Base-by-base conservation (phyloP, 1,140 invertebrate species). In the Drosophila ananassae region DNA sequence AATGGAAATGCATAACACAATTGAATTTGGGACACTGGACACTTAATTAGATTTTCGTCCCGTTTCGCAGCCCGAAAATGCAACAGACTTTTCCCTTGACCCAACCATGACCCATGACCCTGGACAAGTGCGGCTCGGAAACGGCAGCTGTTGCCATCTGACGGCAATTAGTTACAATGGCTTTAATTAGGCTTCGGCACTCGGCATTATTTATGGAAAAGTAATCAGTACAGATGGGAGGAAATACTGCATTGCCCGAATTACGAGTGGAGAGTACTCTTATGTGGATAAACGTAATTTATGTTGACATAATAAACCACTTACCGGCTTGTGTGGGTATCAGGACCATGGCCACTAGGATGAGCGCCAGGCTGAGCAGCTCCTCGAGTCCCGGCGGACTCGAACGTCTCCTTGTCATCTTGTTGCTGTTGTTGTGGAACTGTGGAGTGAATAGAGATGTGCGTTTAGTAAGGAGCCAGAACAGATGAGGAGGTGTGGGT, bases 341-440 rank as follows among this genome's bases (percentile, higher is more conserved):
- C 56, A 90, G 66, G 60, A 75, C 67, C 63, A 87, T 69, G 83
- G 83, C 79, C 74, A 87, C 44, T 41, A 76, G 48, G 68, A 77
- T 76, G 66, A 90, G 77, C 52, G 73, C 58, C 44, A 85, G 51
- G 60, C 77, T 67, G 47, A 81, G 63, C 77, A 90, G 73, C 80
- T 89, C 78, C 79, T 91, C 90, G 90, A 91, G 90, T 91, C 90
- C 90, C 83, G 90, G 57, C 54, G 90, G 90, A 91, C 90, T 91
- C 90, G 90, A 91, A 91, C 90, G 90, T 85, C 90, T 91, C 72
- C 90, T 90, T 75, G 90, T 91, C 90, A 91, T 90, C 59, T 80
- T 90, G 85, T 79, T 75, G 78, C 74, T 76, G 78, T 78, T 28
- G 25, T 28, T 28, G 25, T 28, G 25, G 25, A 56, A 68, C 90